These are phyloP conservation scores for Sphecodes monilicornis DNA, from an alignment of 2,888 invertebrate genomes.

Conservation along the genomic window DNA sequence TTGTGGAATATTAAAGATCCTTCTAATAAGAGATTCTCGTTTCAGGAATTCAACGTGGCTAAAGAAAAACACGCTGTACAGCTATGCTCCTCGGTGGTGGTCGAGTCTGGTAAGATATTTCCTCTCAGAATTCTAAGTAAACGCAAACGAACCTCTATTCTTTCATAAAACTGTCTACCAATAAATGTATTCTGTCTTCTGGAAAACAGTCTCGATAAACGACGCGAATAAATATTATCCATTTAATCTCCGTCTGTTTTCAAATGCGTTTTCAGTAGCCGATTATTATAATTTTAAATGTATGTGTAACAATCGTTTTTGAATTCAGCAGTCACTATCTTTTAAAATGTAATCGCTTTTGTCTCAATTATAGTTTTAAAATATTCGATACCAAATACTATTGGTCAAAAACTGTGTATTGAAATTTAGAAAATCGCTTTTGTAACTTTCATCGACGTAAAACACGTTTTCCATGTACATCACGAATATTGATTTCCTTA, in stretches of 20 bases:
- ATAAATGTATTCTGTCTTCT: neutral
- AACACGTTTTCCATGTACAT: neutral
- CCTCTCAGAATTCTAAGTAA: neutral
- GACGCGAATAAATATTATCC: neutral
- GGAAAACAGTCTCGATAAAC: neutral
- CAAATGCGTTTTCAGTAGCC: neutral
- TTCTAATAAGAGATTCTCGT: conserved; percentile 47
- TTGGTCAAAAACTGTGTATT: neutral
- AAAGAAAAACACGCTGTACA: conserved; percentile 88
- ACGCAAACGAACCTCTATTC: no score
- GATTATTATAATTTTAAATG: neutral
- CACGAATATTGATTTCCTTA: neutral
- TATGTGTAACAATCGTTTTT: no score
- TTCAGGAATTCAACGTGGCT: conserved; percentile 88
- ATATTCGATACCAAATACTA: neutral
- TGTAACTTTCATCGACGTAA: neutral
- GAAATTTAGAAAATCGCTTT: neutral
- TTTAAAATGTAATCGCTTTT: neutral
- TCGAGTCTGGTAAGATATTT: conserved; percentile 72
- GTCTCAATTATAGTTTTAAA: neutral
- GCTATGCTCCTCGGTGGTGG: conserved; percentile 84
- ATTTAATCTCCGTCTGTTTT: neutral
- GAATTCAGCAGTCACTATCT: neutral
- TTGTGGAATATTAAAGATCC: neutral
- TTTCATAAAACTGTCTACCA: neutral